Base-by-base conservation (phyloP, 2,888 invertebrate genomes). In the Eupithecia vulgata region DNA sequence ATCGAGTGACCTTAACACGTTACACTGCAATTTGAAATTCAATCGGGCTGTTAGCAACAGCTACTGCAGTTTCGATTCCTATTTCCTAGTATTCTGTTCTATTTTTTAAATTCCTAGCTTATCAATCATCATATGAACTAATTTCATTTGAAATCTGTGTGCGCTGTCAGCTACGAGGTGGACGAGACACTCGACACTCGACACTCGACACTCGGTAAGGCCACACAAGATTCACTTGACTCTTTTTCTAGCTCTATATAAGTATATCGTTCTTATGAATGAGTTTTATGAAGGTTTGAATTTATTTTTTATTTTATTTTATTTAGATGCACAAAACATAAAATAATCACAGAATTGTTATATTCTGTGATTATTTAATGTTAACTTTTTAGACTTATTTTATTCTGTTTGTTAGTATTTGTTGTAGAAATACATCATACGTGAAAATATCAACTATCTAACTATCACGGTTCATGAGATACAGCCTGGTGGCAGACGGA, bases 81-180 rank as follows among this genome's bases (percentile, higher is more conserved):
- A 80, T 77, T 88, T 88, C 88, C 81, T 67, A 73, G 88, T 86
- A 88, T 84, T 80, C 76, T 78, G 81, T 82, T 81, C 79, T 86
- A 82, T 83, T 88, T 88, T 52, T 57, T 12, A 13, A 87, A 86
- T 83, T 82, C 78, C 79, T 84, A 85, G 82, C 81, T 84, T 85
- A 83, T 83, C 85, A 80, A 83, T 87, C 84, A 89, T 88, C 87
- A 82, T 85, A 87, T 87, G 85, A 86, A 85, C 85, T 35, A 81
- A 86, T 87, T 92, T 92, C 90, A 83, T 86, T 83, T 84, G 91
- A 92, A 92, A 83, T 88, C 82, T 79, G 78, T 77, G 73, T 83
- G 90, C 90, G 70, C 35, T 78, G 88, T 91, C 91, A 92, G 91
- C 92, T 40, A 35, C 85, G 86, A 85, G 87, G 87, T 88, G n/a